Conservation (phyloP, 1,140 invertebrate genomes). For the Harpegnathos saltator region DNA sequence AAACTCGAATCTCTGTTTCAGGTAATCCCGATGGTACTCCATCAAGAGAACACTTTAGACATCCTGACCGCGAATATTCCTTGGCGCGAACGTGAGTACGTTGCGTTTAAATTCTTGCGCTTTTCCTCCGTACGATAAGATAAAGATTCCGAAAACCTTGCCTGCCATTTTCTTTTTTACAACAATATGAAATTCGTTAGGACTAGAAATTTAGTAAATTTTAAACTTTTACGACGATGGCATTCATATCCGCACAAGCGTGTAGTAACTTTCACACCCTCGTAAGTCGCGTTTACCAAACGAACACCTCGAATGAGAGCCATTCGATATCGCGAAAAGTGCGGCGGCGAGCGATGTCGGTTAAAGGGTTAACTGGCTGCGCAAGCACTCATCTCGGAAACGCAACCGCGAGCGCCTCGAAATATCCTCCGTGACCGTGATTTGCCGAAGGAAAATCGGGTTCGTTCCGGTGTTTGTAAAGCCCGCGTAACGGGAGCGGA, state of each 20-base stretch:
- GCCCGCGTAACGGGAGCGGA: constrained; percentile 51
- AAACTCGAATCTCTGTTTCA: constrained; percentile 57
- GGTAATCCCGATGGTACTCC: constrained; percentile 63
- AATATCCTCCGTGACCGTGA: constrained; percentile 56
- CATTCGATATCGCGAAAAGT: background rate
- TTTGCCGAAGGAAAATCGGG: constrained; percentile 44
- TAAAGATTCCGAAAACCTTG: background rate
- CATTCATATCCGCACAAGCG: background rate
- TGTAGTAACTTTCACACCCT: constrained; percentile 22
- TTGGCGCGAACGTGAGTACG: constrained; percentile 64
- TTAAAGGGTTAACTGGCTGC: constrained; percentile 47
- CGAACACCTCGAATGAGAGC: no score
- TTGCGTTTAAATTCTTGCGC: background rate
- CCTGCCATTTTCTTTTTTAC: background rate
- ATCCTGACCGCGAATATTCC: constrained; percentile 34
- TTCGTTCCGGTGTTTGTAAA: constrained; percentile 38
- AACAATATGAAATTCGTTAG: background rate
- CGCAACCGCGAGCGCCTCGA: constrained; percentile 7
- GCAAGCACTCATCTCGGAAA: constrained; percentile 2
- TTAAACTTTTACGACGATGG: background rate
- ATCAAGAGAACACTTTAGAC: constrained; percentile 36
- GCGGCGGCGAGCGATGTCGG: constrained; percentile 9
- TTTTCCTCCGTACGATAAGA: background rate
- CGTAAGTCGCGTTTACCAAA: background rate
- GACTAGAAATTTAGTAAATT: background rate